phyloP scores from a whole-genome alignment of 2,888 invertebrate species.

The Hololepta plana region DNA sequence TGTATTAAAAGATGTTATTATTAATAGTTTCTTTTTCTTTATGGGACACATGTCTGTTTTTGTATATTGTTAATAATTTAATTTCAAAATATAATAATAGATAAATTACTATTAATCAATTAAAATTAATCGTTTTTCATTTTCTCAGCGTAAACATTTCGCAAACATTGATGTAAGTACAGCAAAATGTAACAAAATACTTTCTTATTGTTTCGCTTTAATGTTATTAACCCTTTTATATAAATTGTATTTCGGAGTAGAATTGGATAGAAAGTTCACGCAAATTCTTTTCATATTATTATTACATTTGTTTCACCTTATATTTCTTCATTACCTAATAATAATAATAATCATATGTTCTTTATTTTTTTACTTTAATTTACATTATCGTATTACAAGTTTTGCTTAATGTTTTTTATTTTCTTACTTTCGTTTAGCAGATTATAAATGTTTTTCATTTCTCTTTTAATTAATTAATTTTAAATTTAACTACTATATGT shows the following conservation, averaged over 20 bases:
- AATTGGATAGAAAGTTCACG: slow-evolving; percentile 21
- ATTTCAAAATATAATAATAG: too few relatives aligned
- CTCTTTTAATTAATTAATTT: slow-evolving; percentile 26
- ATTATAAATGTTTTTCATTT: slow-evolving; percentile 27
- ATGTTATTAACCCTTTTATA: slow-evolving; percentile 1
- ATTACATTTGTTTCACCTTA: slow-evolving; percentile 19
- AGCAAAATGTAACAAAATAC: slow-evolving; percentile 17
- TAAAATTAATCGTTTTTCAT: too few relatives aligned
- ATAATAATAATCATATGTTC: slow-evolving; percentile 7
- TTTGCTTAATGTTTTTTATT: slow-evolving; percentile 6
- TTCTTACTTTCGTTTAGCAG: too few relatives aligned
- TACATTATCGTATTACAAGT: slow-evolving; percentile 27
- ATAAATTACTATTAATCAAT: too few relatives aligned
- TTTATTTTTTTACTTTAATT: too few relatives aligned
- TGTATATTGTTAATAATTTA: too few relatives aligned
- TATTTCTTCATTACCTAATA: slow-evolving; percentile 5
- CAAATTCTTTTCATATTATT: too few relatives aligned
- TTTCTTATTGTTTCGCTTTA: not conserved
- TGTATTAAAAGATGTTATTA: too few relatives aligned
- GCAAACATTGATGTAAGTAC: slow-evolving; percentile 25
- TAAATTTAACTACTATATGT: slow-evolving; percentile 17
- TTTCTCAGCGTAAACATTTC: too few relatives aligned
- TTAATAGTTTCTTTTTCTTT: too few relatives aligned
- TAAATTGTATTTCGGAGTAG: too few relatives aligned
- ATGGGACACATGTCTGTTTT: too few relatives aligned